Evolutionary conservation across 2,113 vertebrate species (phyloP).

Genomic region (Equus quagga): DNA sequence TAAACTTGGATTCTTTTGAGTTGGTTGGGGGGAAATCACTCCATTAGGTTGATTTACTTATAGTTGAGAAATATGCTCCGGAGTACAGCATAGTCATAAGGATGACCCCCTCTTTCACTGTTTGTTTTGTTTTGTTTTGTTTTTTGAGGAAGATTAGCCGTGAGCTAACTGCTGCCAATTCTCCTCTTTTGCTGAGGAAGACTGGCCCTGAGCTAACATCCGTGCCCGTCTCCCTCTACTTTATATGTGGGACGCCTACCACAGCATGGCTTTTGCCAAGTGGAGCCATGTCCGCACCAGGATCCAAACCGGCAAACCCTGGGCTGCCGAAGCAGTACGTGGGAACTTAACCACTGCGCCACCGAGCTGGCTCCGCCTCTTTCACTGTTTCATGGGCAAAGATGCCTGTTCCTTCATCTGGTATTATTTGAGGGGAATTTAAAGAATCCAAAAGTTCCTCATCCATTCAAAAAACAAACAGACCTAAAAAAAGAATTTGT

Average conservation of each 20-base stretch:
- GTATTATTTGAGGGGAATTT: neutral
- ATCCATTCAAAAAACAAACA: constrained; percentile 1
- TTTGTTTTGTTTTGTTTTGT: neutral
- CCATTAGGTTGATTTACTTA: neutral
- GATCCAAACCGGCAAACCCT: no score
- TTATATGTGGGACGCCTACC: no score
- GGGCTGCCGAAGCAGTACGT: no score
- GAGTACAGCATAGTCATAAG: neutral
- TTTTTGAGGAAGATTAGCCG: no score
- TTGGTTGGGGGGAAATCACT: neutral
- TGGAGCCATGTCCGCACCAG: no score
- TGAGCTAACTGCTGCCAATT: no score
- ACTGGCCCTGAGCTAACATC: no score
- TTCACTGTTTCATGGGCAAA: neutral
- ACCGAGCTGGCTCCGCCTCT: neutral
- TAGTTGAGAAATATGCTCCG: neutral
- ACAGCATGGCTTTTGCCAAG: no score
- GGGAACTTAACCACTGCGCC: no score
- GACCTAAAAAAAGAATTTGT: neutral
- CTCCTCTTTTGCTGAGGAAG: no score
- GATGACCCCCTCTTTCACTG: neutral
- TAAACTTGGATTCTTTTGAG: neutral
- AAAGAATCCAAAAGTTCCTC: constrained; percentile 14
- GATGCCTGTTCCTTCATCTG: neutral
- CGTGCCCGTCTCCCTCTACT: no score